Evolutionary conservation across 2,888 invertebrate species (phyloP).

Genomic region (Muschampia plurimacula): DNA sequence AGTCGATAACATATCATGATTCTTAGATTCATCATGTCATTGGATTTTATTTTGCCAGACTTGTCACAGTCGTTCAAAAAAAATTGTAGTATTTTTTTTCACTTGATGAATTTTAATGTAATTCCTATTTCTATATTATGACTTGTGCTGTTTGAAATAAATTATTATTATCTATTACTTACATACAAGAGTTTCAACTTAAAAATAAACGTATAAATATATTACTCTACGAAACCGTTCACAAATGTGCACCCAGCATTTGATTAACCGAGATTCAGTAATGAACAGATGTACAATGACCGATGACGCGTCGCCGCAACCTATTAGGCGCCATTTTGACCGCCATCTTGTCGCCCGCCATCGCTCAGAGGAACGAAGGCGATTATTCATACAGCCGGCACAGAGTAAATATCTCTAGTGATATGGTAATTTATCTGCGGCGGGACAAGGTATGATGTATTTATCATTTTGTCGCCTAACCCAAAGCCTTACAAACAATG

Average conservation of each 20-base stretch:
- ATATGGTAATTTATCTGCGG: slow-evolving; percentile 32
- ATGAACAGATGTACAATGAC: slow-evolving; percentile 24
- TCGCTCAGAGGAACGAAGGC: slow-evolving; percentile 49
- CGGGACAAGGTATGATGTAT: slow-evolving; percentile 22
- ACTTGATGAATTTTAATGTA: no score
- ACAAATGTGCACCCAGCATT: not conserved
- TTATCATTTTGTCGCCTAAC: slow-evolving; percentile 10
- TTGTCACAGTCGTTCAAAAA: no score
- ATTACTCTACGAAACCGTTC: not conserved
- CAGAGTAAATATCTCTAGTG: slow-evolving; percentile 33
- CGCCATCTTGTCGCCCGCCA: slow-evolving; percentile 55
- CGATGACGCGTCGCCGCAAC: slow-evolving; percentile 26
- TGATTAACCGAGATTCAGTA: slow-evolving; percentile 18
- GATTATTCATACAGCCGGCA: slow-evolving; percentile 54
- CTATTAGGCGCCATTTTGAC: slow-evolving; percentile 44
- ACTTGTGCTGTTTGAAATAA: no score
- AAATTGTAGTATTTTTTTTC: no score
- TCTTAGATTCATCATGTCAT: no score
- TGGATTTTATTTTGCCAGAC: no score
- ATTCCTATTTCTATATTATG: no score
- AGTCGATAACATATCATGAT: no score
- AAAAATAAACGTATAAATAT: not conserved
- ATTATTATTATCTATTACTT: not conserved
- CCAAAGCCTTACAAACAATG: not conserved
- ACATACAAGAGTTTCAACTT: not conserved